These are phyloP conservation scores for Oreochromis niloticus DNA, from an alignment of 2,113 vertebrate genomes.

Conservation along the genomic window DNA sequence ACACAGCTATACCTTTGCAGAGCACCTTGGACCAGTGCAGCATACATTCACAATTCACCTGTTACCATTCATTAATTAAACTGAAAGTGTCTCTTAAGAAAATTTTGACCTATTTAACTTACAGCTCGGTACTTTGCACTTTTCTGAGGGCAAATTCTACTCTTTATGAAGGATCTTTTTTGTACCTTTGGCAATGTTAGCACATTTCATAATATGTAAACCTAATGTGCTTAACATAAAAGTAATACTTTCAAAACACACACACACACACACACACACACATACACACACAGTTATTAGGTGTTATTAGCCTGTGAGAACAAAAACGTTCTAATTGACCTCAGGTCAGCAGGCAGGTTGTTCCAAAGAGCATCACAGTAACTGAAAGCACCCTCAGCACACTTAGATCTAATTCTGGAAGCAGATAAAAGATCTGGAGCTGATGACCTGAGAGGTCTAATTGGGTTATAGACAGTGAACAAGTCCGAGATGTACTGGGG, in stretches of 20 bases:
- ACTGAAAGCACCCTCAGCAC: background rate
- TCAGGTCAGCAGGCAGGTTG: background rate
- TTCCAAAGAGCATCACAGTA: background rate
- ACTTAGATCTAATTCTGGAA: background rate
- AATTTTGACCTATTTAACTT: background rate
- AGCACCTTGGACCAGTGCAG: background rate
- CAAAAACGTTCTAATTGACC: background rate
- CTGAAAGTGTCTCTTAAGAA: background rate
- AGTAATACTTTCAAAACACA: background rate
- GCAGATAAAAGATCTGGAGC: background rate
- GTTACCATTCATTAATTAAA: background rate
- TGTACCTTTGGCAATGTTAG: background rate
- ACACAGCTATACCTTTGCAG: background rate
- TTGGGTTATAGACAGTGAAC: background rate
- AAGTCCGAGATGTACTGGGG: background rate
- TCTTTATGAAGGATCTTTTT: background rate
- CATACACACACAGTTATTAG: background rate
- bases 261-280: background rate
- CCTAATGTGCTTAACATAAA: background rate
- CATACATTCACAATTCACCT: background rate
- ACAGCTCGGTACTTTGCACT: background rate
- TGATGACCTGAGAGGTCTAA: background rate
- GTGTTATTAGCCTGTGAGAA: background rate
- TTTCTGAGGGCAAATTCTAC: background rate
- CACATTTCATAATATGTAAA: background rate